These are phyloP conservation scores for Protodeltote pygarga DNA, from an alignment of 2,888 invertebrate species.

Conservation along the genomic window DNA sequence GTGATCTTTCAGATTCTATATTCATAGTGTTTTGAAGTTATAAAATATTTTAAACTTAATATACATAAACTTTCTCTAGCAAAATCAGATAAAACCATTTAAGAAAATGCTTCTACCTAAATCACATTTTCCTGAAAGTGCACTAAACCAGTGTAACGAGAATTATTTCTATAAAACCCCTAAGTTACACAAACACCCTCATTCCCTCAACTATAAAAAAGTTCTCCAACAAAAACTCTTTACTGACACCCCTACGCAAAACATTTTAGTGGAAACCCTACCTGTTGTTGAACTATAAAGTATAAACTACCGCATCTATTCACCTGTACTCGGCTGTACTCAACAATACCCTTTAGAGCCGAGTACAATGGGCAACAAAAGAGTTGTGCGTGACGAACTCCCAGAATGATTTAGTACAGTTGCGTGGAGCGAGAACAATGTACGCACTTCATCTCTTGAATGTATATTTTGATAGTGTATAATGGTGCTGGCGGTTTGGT, in stretches of 20 bases:
- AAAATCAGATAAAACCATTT: constrained; percentile 1
- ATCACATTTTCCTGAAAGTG: background rate
- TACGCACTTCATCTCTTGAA: constrained; percentile 39
- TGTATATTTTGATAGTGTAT: constrained; percentile 35
- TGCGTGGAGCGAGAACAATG: constrained; percentile 51
- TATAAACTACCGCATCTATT: constrained; percentile 47
- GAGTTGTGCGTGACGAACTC: constrained; percentile 57
- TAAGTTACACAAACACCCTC: constrained; percentile 34
- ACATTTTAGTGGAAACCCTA: constrained; percentile 38
- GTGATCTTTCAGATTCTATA: too few relatives aligned
- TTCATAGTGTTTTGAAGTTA: too few relatives aligned
- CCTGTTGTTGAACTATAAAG: constrained; percentile 40
- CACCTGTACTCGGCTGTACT: constrained; percentile 35
- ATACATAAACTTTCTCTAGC: background rate
- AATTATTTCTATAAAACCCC: constrained; percentile 29
- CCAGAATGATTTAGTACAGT: constrained; percentile 54
- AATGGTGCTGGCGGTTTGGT: constrained; percentile 31
- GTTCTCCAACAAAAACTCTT: constrained; percentile 36
- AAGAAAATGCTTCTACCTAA: background rate
- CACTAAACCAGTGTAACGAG: constrained; percentile 12
- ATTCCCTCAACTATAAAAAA: constrained; percentile 27
- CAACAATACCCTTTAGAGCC: constrained; percentile 42
- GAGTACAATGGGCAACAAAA: constrained; percentile 56
- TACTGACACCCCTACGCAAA: constrained; percentile 20
- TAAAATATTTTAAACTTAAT: too few relatives aligned